phyloP scores from a whole-genome alignment of 1,140 invertebrate genomes.

The Euwallacea similis region DNA sequence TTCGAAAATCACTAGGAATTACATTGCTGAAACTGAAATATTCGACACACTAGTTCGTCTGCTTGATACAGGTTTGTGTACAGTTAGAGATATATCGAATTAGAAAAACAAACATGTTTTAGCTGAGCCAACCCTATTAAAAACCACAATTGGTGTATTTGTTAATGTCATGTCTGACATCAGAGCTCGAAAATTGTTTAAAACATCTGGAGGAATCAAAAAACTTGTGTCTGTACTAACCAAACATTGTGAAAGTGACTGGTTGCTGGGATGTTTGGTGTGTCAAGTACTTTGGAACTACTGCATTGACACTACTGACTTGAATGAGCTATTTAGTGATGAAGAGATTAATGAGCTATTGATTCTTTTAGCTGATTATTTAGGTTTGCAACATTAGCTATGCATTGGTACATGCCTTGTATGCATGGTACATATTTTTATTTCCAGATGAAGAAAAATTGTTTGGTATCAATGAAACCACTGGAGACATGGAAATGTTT shows the following conservation, averaged over 20 bases:
- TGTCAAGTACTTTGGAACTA: constrained; percentile 75
- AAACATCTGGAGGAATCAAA: constrained; percentile 51
- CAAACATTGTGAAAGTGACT: constrained; percentile 61
- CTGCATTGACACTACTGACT: constrained; percentile 61
- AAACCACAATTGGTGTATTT: constrained; percentile 66
- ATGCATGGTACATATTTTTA: too few species aligned
- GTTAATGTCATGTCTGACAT: constrained; percentile 70
- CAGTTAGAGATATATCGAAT: neutral
- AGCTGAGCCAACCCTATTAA: constrained; percentile 63
- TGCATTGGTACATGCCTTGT: too few species aligned
- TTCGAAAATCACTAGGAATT: constrained; percentile 61
- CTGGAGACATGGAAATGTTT: constrained; percentile 48
- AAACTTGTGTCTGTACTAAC: constrained; percentile 62
- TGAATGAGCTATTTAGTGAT: constrained; percentile 57
- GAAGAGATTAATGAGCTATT: constrained; percentile 60
- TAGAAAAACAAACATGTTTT: constrained; percentile 17
- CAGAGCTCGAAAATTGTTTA: constrained; percentile 59
- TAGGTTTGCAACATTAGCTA: constrained; percentile 50
- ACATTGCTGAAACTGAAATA: constrained; percentile 57
- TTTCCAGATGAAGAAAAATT: constrained; percentile 7
- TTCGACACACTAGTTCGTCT: constrained; percentile 44
- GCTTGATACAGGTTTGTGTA: constrained; percentile 43
- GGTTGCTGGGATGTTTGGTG: constrained; percentile 63
- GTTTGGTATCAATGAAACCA: constrained; percentile 42
- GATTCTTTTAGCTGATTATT: constrained; percentile 60